Base-by-base conservation (phyloP, 1,140 invertebrate genomes). In the Ceratina australensis region DNA sequence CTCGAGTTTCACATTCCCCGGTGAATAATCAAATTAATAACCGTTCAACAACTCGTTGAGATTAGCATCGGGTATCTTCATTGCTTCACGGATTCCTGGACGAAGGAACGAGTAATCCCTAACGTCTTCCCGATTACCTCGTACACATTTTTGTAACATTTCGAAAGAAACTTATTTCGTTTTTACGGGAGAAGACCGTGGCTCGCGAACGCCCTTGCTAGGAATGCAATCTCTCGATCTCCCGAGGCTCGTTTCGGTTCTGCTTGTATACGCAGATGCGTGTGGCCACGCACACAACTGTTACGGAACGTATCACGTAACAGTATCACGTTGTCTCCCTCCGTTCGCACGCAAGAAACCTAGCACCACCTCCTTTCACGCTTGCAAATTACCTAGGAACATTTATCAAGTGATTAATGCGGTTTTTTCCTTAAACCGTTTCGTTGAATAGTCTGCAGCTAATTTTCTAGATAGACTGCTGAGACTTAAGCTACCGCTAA, bases 191-290 rank as follows among this genome's bases (percentile, higher is more conserved):
- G 65, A 47, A 33, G 28, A 33, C 28, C n/a, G 47, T 22, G 65
- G 50, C 47, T 28, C 50, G 61, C 78, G 64, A 61, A 75, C 72
- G 78, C 78, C 78, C 78, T 79, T 75, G 78, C 54, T 20, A 63
- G 57, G 78, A 79, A 79, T 79, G 78, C 78, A 68, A 79, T 79
- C 72, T 75, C 54, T 33, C 57, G 65, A 75, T 75, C 64, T 75
- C 42, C 22, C 59, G 64, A 49, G 65, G 24, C 54, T 63, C 71
- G 54, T 64, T 71, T 63, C 57, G 60, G 20, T 52, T 42, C 28
- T 66, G 49, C 49, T 64, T 20, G 49, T 61, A 54, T 61, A 54
- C 42, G 75, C 52, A 72, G 52, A 72, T 72, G 24, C 69, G 67
- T 73, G 24, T 49, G 22, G 7, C 7, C 54, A 54, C 60, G 12